Base-by-base conservation (phyloP, 2,888 invertebrate species). In the Tholera decimalis region DNA sequence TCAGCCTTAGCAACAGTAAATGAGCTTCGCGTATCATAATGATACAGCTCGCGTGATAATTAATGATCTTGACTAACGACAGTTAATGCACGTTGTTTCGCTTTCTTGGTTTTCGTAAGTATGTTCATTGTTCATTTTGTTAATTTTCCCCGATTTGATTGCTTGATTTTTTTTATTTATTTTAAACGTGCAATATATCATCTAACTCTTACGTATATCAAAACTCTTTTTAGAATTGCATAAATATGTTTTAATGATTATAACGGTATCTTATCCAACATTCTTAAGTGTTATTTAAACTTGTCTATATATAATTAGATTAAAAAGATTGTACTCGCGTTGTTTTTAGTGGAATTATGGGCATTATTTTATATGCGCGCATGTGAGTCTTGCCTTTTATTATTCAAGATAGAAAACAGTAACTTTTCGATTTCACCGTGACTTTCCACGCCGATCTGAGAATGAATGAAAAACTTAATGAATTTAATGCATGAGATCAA, bases 61-160 rank as follows among this genome's bases (percentile, higher is more conserved):
- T 84, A 82, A 79, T 80, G 54, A 73, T 78, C 80, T 66, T 54
- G 26, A 59, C 57, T 81, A 83, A 77, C 66, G 54, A 84, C 73
- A 69, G 82, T 83, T 80, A 86, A 83, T 85, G 85, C 83, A 78
- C 69, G 77, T 78, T 85, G 92, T 91, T 85, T 90, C 91, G 93
- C 92, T 91, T 92, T 92, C 92, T 87, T 89, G 88, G 78, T 76
- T 88, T 85, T 86, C 65, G 69, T 77, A 85, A 80, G 79, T 68
- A 78, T 79, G 83, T 78, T 76, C 74, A 68, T 79, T n/a, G n/a
- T n/a, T n/a, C n/a, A n/a, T n/a, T n/a, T n/a, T n/a, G n/a, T n/a
- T n/a, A n/a, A n/a, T n/a, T 74, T 80, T 73, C 65, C 53, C 62
- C 59, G 33, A 43, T 28, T 68, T 44, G 57, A 53, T 61, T 77